Evolutionary conservation across 2,113 vertebrate species (phyloP), one percentile per base, ranked within the genome.

Genomic region (Colius striatus): DNA sequence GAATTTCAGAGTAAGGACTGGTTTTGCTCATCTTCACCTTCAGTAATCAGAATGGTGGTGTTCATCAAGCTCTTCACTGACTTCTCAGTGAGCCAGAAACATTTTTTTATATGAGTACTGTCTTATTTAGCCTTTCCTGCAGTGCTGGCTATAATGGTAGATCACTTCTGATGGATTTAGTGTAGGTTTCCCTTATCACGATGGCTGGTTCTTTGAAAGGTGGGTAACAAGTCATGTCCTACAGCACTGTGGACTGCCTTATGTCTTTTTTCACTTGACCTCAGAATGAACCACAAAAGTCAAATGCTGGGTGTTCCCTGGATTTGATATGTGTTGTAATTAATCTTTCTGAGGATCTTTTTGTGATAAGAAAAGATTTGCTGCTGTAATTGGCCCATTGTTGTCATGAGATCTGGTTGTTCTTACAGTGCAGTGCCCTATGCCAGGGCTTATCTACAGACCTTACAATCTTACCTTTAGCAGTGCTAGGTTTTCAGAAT

Each of bases 351-450:
- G 70, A 93, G 43, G 47, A 89, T 87, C 36, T 87, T 63, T 54
- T 93, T 78, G 74, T 87, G 78, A 43, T 95, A 79, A 92, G 74
- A 66, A 67, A 78, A 82, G 74, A 63, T 92, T 87, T 95, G 53
- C 93, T 90, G 22, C 53, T 90, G 25, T 79, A 60, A 78, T 61
- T 75, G 78, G 70, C 38, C 30, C n/a, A 23, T n/a, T 71, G 63
- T 93, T 93, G 92, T 87, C 61, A 87, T 18, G 25, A 78, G 70
- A 84, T 87, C 48, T 91, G 5, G 81, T 91, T 43, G 51, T 75
- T 43, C 43, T 75, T 60, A 9, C 41, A 36, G 65, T 66, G 54
- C 61, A 84, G 36, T 54, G 65, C 19, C 65, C 27, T 67, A 2
- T 75, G 74, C 61, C 57, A 67, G 61, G 38, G 21, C 18, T 84